Conservation (phyloP, 1,140 invertebrate genomes). For the Diprion similis region DNA sequence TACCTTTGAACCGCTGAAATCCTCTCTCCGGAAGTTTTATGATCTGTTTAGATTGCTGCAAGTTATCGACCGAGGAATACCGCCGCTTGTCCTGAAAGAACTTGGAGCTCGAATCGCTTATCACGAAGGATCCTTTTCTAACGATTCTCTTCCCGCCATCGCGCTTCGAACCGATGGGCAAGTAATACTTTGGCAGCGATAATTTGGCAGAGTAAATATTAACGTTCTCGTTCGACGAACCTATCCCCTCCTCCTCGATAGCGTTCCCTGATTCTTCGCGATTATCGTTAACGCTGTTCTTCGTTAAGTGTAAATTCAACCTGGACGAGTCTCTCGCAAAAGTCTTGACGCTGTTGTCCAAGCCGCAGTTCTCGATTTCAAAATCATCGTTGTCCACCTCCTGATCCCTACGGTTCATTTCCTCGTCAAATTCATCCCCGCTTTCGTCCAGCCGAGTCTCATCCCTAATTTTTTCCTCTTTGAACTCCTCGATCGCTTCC, state of each 20-base stretch:
- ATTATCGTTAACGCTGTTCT: background rate
- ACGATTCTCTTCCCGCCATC: background rate
- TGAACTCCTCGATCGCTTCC: background rate
- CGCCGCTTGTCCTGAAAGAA: constrained; percentile 41
- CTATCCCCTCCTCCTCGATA: background rate
- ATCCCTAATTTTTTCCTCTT: constrained; percentile 4
- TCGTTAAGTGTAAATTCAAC: background rate
- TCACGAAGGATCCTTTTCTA: constrained; percentile 47
- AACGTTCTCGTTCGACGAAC: background rate
- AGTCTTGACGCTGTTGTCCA: constrained; percentile 18
- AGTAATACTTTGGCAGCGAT: background rate
- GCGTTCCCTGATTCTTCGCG: background rate
- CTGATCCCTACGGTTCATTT: constrained; percentile 1
- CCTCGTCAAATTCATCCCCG: constrained; percentile 3
- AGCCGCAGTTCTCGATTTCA: constrained; percentile 34
- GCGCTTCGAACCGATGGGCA: background rate
- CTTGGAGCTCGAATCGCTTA: constrained; percentile 26
- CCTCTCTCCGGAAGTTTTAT: constrained; percentile 36
- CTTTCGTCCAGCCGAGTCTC: background rate
- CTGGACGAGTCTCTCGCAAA: background rate
- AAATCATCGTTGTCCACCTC: constrained; percentile 30
- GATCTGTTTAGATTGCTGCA: constrained; percentile 42
- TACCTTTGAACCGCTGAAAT: constrained; percentile 37
- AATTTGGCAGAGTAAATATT: background rate
- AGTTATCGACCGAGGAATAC: constrained; percentile 56